Conservation (phyloP, 1,140 invertebrate genomes). For the Drosophila oshimai region DNA sequence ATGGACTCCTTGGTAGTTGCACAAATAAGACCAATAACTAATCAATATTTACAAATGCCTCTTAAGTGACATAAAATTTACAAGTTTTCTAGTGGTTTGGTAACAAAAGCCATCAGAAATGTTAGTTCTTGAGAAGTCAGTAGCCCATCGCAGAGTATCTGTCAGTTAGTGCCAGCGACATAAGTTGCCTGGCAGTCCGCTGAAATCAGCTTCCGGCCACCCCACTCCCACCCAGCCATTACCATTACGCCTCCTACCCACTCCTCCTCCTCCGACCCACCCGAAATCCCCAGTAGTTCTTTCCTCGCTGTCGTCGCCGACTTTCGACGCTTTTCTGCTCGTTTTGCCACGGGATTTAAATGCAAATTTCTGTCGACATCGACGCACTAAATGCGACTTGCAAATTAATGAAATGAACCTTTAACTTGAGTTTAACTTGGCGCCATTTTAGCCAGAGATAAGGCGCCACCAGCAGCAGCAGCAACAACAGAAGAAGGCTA, state of each 20-base stretch:
- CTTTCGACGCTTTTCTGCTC: slow-evolving; percentile 65
- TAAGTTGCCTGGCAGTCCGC: slow-evolving; percentile 32
- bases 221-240: neutral
- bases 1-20: no score
- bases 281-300: slow-evolving; percentile 11
- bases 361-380: slow-evolving; percentile 78
- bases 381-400: slow-evolving; percentile 80
- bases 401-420: slow-evolving; percentile 82
- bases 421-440: slow-evolving; percentile 80
- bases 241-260: neutral
- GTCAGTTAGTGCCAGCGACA: slow-evolving; percentile 10
- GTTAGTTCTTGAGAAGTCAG: neutral
- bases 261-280: neutral
- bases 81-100: no score
- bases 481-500: slow-evolving; percentile 25
- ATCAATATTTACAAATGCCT: no score
- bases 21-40: no score
- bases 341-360: slow-evolving; percentile 76
- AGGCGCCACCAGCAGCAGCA: slow-evolving; percentile 58
- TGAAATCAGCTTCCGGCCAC: slow-evolving; percentile 31
- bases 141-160: slow-evolving; percentile 21
- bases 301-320: slow-evolving; percentile 20
- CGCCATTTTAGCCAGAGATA: slow-evolving; percentile 71
- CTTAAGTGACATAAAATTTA: no score
- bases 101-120: neutral